Evolutionary conservation across 2,888 invertebrate species (phyloP).

Genomic region (Notodonta dromedarius): DNA sequence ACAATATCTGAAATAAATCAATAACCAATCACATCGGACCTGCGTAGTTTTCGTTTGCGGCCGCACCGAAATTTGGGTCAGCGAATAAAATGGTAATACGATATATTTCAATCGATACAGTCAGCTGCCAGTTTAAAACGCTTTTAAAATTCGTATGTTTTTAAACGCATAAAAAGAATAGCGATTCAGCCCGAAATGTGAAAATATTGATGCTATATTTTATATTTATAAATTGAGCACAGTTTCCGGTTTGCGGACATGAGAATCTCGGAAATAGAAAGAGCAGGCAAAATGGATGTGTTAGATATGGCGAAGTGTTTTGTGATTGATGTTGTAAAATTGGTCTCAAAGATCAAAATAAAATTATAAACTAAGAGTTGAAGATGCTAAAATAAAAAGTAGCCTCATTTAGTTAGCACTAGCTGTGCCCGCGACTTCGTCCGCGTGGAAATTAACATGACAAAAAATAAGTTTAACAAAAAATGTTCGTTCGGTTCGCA

Average conservation of each 20-base stretch:
- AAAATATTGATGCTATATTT: not conserved
- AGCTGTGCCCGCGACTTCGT: no score
- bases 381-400: no score
- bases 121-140: constrained; percentile 33
- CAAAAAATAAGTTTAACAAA: no score
- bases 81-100: constrained; percentile 56
- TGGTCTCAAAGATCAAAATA: no score
- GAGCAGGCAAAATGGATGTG: not conserved
- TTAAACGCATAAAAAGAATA: not conserved
- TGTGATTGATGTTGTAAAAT: not conserved
- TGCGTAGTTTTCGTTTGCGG: constrained; percentile 63
- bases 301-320: not conserved
- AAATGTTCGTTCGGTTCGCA: no score
- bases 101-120: constrained; percentile 41
- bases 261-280: not conserved
- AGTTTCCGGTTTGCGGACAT: not conserved
- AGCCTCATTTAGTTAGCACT: no score
- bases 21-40: constrained; percentile 67
- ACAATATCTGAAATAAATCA: constrained; percentile 64
- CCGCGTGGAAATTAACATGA: no score
- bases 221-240: not conserved
- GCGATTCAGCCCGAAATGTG: not conserved
- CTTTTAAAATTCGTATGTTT: not conserved
- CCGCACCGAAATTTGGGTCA: constrained; percentile 58
- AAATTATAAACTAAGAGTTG: no score